Percentiles rank a stretch among this genome's conserved stretches.
phyloP scores from a whole-genome alignment of 2,113 vertebrate genomes.

The Cisticola juncidis region DNA sequence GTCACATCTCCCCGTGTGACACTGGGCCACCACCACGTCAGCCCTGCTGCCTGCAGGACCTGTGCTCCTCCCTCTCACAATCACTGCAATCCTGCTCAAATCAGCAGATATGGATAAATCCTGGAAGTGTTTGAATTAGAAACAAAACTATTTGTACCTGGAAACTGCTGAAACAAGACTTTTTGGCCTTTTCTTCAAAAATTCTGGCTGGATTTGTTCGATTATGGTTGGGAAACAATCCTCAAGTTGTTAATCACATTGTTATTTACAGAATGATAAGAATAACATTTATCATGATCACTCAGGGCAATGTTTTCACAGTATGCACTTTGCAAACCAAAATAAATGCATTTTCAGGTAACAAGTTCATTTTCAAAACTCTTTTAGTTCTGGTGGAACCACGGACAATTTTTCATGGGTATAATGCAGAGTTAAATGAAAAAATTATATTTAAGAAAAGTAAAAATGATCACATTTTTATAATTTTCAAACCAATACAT shows the following conservation, averaged over 20 bases:
- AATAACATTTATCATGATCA: background rate
- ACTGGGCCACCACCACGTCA: background rate
- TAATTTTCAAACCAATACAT: background rate
- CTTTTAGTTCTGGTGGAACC: background rate
- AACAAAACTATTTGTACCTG: background rate
- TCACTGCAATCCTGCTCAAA: background rate
- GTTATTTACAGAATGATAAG: background rate
- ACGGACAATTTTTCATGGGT: background rate
- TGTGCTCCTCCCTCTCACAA: fast-evolving
- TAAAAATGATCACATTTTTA: background rate
- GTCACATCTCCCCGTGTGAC: background rate
- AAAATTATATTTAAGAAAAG: background rate
- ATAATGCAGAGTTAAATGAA: background rate
- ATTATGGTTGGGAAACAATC: background rate
- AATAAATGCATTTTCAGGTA: background rate
- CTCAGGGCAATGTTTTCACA: background rate
- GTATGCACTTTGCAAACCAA: background rate
- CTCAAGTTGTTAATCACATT: fast-evolving
- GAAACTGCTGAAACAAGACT: background rate
- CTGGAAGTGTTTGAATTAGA: background rate
- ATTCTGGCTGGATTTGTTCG: background rate
- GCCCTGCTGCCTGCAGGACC: background rate
- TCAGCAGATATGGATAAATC: background rate
- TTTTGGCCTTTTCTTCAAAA: background rate
- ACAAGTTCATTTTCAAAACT: background rate